A percentile compares a stretch with the other conserved stretches of the same genome.
These are phyloP conservation scores for Leptopilina clavipes DNA, from an alignment of 1,140 invertebrate genomes.

Conservation along the genomic window DNA sequence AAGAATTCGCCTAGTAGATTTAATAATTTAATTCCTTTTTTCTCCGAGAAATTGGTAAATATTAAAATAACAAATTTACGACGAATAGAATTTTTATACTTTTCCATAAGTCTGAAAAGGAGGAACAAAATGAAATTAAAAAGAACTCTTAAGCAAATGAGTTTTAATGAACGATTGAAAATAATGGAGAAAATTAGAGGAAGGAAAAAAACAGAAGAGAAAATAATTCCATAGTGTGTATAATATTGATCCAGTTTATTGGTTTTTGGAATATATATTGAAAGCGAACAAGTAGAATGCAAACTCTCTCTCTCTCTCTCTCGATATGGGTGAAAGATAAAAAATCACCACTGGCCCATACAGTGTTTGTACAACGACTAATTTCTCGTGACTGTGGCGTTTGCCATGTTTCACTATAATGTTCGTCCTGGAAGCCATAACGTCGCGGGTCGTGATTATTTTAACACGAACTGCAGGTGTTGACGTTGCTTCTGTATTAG, in stretches of 20 bases:
- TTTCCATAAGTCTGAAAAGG: too few relatives aligned
- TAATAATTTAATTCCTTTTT: too few relatives aligned
- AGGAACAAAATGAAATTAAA: too few relatives aligned
- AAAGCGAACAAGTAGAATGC: neutral
- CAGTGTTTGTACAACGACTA: slow-evolving; percentile 34
- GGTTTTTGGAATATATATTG: neutral
- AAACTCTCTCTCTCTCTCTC: neutral
- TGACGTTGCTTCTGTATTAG: neutral
- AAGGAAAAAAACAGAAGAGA: slow-evolving; percentile 20
- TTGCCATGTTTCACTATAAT: slow-evolving; percentile 42
- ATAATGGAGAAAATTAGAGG: slow-evolving; percentile 19
- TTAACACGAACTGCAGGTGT: slow-evolving; percentile 29
- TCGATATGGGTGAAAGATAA: neutral
- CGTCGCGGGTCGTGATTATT: slow-evolving; percentile 38
- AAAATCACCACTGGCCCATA: slow-evolving; percentile 31
- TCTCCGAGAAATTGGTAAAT: too few relatives aligned
- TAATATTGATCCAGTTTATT: neutral
- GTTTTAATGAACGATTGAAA: slow-evolving; percentile 15
- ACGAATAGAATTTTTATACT: too few relatives aligned
- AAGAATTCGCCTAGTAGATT: too few relatives aligned
- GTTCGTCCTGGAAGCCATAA: slow-evolving; percentile 38
- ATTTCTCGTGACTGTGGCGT: slow-evolving; percentile 26
- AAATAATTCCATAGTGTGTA: neutral
- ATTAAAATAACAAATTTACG: too few relatives aligned
- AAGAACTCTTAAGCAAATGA: neutral